Evolutionary conservation across 2,113 vertebrate species (phyloP).

Genomic region (Istiophorus platypterus): DNA sequence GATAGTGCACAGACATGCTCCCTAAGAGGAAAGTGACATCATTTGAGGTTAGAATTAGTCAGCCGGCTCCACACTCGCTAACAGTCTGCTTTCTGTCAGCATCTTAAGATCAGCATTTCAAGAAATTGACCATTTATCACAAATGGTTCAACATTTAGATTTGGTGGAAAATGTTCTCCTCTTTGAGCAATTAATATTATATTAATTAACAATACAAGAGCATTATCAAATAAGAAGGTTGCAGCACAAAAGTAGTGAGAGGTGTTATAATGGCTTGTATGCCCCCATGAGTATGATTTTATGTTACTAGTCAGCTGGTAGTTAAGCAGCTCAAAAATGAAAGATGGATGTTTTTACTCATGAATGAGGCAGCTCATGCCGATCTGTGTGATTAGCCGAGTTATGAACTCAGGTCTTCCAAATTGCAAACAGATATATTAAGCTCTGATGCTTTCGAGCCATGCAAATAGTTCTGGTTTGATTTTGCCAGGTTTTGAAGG

Average conservation of each 20-base stretch:
- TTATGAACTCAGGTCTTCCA: background rate
- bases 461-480: background rate
- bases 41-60: conserved; percentile 21
- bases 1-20: conserved; percentile 3
- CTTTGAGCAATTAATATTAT: background rate
- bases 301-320: background rate
- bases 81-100: background rate
- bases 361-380: too few species aligned
- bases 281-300: background rate
- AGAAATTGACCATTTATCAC: background rate
- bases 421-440: background rate
- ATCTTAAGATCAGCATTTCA: too few species aligned
- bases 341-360: too few species aligned
- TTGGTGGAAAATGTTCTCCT: background rate
- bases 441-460: background rate
- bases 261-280: too few species aligned
- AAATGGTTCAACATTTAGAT: background rate
- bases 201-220: background rate
- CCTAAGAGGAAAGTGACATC: background rate
- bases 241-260: too few species aligned
- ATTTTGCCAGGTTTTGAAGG: background rate
- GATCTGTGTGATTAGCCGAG: background rate
- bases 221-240: background rate
- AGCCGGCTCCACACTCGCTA: background rate
- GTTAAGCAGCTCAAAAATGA: too few species aligned